Evolutionary conservation across 1,140 invertebrate genomes (phyloP), one percentile per base, ranked within the genome.

Genomic region (Contarinia nasturtii): DNA sequence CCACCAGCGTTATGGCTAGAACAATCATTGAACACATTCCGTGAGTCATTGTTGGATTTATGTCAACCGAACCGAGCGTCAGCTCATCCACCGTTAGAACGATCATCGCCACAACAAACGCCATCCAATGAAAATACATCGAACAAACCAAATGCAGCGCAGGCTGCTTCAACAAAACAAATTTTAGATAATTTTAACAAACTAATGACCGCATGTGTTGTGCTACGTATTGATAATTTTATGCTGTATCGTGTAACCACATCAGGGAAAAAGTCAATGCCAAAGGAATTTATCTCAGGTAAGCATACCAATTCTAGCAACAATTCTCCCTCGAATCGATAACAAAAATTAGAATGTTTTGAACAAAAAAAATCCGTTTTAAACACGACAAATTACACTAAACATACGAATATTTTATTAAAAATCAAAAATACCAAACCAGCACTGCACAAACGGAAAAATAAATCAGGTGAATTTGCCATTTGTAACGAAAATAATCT

Each of bases 131-230:
- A 38, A 43, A 43, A 7, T 21, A 18, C 18, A 18, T 19, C 38
- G 15, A n/a, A 14, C 14, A 38, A 17, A n/a, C 15, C 36, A 38
- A 43, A 20, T 43, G 18, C 11, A 20, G n/a, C 41, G 18, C 41
- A 43, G n/a, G 18, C 11, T 7, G n/a, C 41, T 12, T 18, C 74
- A 83, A 1, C 78, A 81, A 55, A 77, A 74, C 41, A 73, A 48
- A 74, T 86, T 18, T 61, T 82, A 4, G 72, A 77, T 48, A 82
- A 87, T 58, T 64, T 87, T 36, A 76, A 81, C 2, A 90, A 90
- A 62, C 61, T 97, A 33, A 89, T 94, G 81, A 92, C 88, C 5
- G 83, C 86, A 11, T 94, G 89, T 66, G 75, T 90, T 15, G 76
- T 96, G 20, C 67, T 97, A 20, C 74, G 89, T 55, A 77, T 96